Percentiles rank a stretch among this genome's conserved stretches.
These are phyloP conservation scores for Falco peregrinus DNA, from an alignment of 2,797 vertebrate genomes.

Conservation along the genomic window DNA sequence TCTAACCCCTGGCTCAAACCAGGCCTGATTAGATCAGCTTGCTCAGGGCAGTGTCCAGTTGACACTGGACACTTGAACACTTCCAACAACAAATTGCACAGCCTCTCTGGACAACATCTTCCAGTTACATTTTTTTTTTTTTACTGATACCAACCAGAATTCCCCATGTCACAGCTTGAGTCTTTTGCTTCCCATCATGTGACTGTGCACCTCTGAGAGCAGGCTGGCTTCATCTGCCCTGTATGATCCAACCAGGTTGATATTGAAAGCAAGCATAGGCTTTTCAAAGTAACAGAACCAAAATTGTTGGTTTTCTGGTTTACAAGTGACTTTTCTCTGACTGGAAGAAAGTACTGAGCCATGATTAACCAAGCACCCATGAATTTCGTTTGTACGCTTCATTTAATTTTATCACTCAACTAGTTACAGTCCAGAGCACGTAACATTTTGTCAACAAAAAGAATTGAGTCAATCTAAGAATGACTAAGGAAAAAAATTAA, in stretches of 20 bases:
- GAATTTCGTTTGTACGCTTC: neutral
- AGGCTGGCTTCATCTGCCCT: neutral
- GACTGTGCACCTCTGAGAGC: neutral
- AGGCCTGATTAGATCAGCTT: neutral
- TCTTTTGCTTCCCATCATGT: neutral
- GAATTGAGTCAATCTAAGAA: neutral
- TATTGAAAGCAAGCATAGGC: neutral
- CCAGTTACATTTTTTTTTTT: neutral
- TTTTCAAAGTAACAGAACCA: neutral
- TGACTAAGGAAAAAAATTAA: neutral
- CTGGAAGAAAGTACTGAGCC: neutral
- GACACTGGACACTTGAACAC: neutral
- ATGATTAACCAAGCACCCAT: neutral
- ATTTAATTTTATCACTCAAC: neutral
- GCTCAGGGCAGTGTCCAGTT: neutral
- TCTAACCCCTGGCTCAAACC: neutral
- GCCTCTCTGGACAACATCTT: neutral
- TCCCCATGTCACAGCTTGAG: neutral
- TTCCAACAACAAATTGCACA: neutral
- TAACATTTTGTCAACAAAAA: neutral
- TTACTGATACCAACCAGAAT: neutral
- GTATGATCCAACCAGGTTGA: neutral
- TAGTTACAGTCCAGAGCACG: neutral
- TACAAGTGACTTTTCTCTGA: neutral
- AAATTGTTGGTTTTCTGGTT: fast-evolving